Base-by-base conservation (phyloP, 2,888 invertebrate species). In the Cryptocheilus praepositus region DNA sequence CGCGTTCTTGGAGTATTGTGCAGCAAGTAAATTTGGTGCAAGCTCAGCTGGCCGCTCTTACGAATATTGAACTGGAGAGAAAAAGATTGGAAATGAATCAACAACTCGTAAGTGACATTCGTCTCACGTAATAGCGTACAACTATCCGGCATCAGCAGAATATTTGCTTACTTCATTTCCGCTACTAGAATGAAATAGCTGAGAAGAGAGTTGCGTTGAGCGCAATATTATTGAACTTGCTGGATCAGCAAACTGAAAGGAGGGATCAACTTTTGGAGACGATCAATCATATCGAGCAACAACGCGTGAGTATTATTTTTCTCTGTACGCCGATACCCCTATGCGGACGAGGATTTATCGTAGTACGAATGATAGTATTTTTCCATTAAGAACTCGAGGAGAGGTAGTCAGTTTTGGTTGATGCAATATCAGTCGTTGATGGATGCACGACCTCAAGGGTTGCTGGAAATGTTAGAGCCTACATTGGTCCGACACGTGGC, bases 361-460 rank as follows among this genome's bases (percentile, higher is more conserved):
- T 36, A 7, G 11, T 36, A 11, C 36, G 8, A 36, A 36, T 36
- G 36, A 36, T 8, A 11, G 7, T 11, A 1, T 36, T 49, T 49
- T 8, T 15, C n/a, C 21, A 15, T 22, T 15, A 36, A 84, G 81
- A 77, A 72, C 60, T 57, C 80, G 71, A 80, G 86, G 81, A 82
- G 84, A 60, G 79, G 83, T 66, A 86, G 86, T 81, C 81, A 85
- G 83, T 95, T 94, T 86, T 95, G 95, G 95, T 89, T 95, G 73
- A 91, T 92, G 82, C 96, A 96, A 87, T 97, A 96, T 87, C 96
- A 97, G 87, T 92, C 93, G 76, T 89, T 97, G 52, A 90, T 96
- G 85, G 95, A 96, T 85, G 92, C 92, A 28, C 92, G 94, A 76
- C 96, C 96, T 22, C 91, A 91, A 80, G 91, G 92, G 57, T 89